Percentiles rank a stretch among this genome's conserved stretches.
Conservation (phyloP, 2,888 invertebrate species). For the Psylliodes chrysocephalus region DNA sequence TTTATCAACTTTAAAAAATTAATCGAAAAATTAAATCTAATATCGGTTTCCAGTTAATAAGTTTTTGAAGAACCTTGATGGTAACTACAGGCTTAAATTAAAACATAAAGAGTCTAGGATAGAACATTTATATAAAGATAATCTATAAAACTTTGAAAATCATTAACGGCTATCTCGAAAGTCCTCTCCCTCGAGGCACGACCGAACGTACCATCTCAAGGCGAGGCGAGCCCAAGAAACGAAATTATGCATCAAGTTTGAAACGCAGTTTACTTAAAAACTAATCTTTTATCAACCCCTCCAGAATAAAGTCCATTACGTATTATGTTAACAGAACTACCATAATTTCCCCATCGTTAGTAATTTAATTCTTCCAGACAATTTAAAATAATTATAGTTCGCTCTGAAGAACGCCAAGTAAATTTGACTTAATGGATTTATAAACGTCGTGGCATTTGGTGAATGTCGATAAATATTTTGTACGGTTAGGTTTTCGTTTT, state of each 20-base stretch:
- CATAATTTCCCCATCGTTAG: constrained; percentile 29
- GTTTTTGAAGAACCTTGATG: too few relatives aligned
- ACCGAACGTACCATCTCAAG: neutral
- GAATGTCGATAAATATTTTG: constrained; percentile 37
- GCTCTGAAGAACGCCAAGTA: constrained; percentile 10
- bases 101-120: neutral
- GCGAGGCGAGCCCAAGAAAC: neutral
- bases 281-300: constrained; percentile 24
- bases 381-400: constrained; percentile 33
- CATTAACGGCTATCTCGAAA: neutral
- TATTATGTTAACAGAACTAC: constrained; percentile 29
- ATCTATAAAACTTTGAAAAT: neutral
- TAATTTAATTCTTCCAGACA: constrained; percentile 29
- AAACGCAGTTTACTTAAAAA: constrained; percentile 23
- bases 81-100: too few relatives aligned
- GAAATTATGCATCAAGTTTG: constrained; percentile 14
- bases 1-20: too few relatives aligned
- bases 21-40: too few relatives aligned
- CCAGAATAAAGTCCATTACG: constrained; percentile 26
- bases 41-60: too few relatives aligned
- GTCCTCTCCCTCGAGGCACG: neutral
- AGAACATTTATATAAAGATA: neutral
- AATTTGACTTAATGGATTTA: constrained; percentile 35
- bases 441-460: constrained; percentile 38
- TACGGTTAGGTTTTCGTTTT: neutral